Base-by-base conservation (phyloP, 2,113 vertebrate species). In the Tachuris rubrigastra region DNA sequence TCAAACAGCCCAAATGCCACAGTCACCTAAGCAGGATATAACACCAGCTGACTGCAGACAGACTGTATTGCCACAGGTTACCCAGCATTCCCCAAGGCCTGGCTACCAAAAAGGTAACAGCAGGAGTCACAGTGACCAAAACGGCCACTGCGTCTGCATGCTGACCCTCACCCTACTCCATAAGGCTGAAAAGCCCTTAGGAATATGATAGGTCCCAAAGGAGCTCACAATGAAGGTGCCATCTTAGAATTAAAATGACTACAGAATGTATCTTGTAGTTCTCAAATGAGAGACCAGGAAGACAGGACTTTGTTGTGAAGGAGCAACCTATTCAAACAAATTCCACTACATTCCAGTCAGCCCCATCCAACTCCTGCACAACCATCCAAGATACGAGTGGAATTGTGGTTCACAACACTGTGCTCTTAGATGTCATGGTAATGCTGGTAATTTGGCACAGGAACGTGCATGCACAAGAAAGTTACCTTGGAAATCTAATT, bases 401-500 rank as follows among this genome's bases (percentile, higher is more conserved):
- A 73, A 27, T 10, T 88, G 35, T 67, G 17, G 31, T 27, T 74
- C 27, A 23, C 37, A 42, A 41, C 16, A 42, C n/a, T 42, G 14
- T 69, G 33, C 56, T 91, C 33, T 75, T 33, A 27, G 23, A 67
- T 24, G 7, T 39, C 58, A 68, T 1, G 6, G 9, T 47, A 81
- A 27, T 59, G 39, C 14, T 7, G 19, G 19, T 9, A 46, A 73
- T 80, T 62, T 77, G 76, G 44, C 50, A 81, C 24, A 75, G 14
- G 8, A 67, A 85, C 2, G 12, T 37, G 18, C 10, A 11, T 8
- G 47, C n/a, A 65, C 41, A 79, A 79, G 46, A 35, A 69, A 73
- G 46, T n/a, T 76, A 87, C 23, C 37, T 46, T 86, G 41, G 41
- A 94, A 94, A 90, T 85, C 37, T 11, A 4, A 23, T 79, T 76